Percentiles rank a stretch among this genome's conserved stretches.
phyloP scores from a whole-genome alignment of 1,140 invertebrate genomes.

The Ladona fulva region DNA sequence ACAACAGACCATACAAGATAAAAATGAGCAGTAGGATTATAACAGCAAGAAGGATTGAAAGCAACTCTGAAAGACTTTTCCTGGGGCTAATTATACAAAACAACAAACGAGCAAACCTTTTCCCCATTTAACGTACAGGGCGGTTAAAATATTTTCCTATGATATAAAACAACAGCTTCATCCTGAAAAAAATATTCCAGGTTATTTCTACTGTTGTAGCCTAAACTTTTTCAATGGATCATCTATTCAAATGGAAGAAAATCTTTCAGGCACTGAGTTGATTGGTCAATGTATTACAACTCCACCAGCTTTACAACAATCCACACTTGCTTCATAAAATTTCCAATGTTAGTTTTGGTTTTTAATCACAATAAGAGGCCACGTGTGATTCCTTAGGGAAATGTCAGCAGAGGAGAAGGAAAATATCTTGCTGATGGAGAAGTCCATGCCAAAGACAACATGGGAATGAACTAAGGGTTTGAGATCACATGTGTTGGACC shows the following conservation, averaged over 20 bases:
- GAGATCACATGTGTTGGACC: background rate
- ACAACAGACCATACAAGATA: background rate
- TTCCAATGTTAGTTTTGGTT: background rate
- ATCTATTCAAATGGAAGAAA: background rate
- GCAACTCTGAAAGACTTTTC: background rate
- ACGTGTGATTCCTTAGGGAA: background rate
- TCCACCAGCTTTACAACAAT: background rate
- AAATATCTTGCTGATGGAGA: background rate
- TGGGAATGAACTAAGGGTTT: conserved; percentile 7
- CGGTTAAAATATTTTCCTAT: background rate
- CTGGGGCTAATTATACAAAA: background rate
- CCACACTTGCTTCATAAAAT: background rate
- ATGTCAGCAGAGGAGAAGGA: background rate
- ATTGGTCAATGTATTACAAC: background rate
- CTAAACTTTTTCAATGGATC: background rate
- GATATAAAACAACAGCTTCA: background rate
- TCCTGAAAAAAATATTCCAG: background rate
- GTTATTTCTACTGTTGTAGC: no score
- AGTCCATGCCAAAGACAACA: background rate
- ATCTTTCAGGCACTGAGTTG: background rate
- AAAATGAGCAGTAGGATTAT: background rate
- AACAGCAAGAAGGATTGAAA: background rate
- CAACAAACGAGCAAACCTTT: background rate
- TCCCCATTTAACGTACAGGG: background rate
- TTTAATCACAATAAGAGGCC: background rate